Base-by-base conservation (phyloP, 2,888 invertebrate genomes). In the Oxytorus armatus region DNA sequence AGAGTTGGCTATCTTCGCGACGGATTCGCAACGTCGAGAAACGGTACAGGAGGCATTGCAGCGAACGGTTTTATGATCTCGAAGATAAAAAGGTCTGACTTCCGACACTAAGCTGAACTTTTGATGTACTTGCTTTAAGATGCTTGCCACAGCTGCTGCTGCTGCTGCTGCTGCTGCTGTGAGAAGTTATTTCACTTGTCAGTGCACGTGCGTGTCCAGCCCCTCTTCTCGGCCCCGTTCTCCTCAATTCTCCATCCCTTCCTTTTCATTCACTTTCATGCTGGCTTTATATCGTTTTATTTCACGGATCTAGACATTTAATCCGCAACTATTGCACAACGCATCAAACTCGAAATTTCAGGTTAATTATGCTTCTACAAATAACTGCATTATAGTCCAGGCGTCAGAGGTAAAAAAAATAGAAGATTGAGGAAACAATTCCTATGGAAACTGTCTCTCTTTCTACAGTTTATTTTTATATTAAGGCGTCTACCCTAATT, bases 81-180 rank as follows among this genome's bases (percentile, higher is more conserved):
- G 82, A 84, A 83, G 83, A 87, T 86, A 84, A 84, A 84, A 85
- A 85, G 85, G 82, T 81, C 73, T 79, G 81, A 85, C 84, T 87
- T 84, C 85, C 84, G 84, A 86, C 83, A 68, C 83, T 85, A 85
- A 86, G 85, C 84, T 83, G 80, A 88, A 89, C 86, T 88, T 88
- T 89, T 87, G 86, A 88, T 87, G 87, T 85, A 88, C 86, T 87
- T 85, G 81, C 82, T 83, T 72, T 82, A 80, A 63, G 79, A 63
- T 72, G 65, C 65, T 75, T 69, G 77, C 70, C 77, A 65, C 74
- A 78, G 84, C 86, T 85, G 85, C 86, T 3, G 29, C 2, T 2
- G 29, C 29, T 84, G 84, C 86, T 85, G 85, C 86, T 3, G 29
- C 2, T 2, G 29, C 29, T 84, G 85, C 82, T 82, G 78, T 81